Percentiles rank a stretch among this genome's conserved stretches.
Evolutionary conservation across 2,888 invertebrate genomes (phyloP).

Genomic region (Macrophya alboannulata): DNA sequence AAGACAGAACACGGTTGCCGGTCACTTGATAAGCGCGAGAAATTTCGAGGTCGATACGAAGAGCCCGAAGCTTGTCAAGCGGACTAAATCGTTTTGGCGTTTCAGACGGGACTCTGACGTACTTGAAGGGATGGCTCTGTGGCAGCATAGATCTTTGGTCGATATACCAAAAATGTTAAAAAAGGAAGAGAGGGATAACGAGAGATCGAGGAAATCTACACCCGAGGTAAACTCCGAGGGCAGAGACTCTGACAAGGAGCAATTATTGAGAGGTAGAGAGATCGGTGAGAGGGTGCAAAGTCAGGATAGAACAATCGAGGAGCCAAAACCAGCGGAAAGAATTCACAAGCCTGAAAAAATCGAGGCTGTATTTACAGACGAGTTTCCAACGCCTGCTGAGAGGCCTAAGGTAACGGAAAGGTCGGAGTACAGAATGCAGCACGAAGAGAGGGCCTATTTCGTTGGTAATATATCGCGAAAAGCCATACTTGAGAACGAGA

Average conservation of each 20-base stretch:
- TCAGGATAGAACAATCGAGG: conserved; percentile 63
- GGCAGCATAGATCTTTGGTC: conserved; percentile 93
- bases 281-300: background rate
- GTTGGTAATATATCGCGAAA: conserved; percentile 77
- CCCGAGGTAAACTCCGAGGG: background rate
- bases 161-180: conserved; percentile 85
- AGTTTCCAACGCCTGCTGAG: conserved; percentile 77
- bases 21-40: conserved; percentile 70
- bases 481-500: conserved; percentile 78
- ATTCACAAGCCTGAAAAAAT: conserved; percentile 75
- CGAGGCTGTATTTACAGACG: conserved; percentile 72
- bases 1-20: conserved; percentile 76
- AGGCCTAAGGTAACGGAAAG: conserved; percentile 73
- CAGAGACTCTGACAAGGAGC: conserved; percentile 49
- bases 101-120: conserved; percentile 90
- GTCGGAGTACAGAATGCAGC: conserved; percentile 61
- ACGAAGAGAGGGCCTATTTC: conserved; percentile 75
- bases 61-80: conserved; percentile 84
- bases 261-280: conserved; percentile 55
- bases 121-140: conserved; percentile 92
- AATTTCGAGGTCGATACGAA: conserved; percentile 82
- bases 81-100: conserved; percentile 94
- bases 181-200: conserved; percentile 74
- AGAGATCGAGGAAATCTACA: conserved; percentile 21
- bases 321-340: conserved; percentile 77